Base-by-base conservation (phyloP, 2,113 vertebrate genomes). In the Papio anubis region DNA sequence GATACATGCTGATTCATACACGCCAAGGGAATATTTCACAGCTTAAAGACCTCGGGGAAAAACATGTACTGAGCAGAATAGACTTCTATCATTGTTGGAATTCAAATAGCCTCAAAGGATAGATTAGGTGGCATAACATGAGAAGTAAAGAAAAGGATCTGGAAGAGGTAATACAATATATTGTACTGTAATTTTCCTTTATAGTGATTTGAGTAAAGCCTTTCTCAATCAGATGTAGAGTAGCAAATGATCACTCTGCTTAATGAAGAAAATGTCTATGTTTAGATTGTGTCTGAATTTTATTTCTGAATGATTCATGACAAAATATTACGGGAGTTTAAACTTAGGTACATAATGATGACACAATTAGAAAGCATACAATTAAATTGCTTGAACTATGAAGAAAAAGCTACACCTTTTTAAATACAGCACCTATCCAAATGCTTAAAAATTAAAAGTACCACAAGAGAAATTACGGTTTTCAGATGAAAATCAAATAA, bases 311-410 rank as follows among this genome's bases (percentile, higher is more conserved):
- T 66, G 57, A 43, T 57, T 30, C 38, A 45, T 81, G 78, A 64
- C 32, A 96, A 90, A 91, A 73, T 94, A 91, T 95, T 91, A 64
- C 59, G 52, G 84, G 7, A 88, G 12, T 16, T 13, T n/a, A n/a
- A 93, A 84, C 9, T 57, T 88, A 79, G 3, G 14, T 1, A 79
- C 25, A 76, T 18, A 61, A 66, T 35, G 2, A 8, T 90, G 64
- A 83, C 25, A 94, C 5, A 83, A 32, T 84, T 52, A 48, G 16
- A 82, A 7, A 48, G 12, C 10, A 45, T 57, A 40, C 18, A 98
- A 32, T 75, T 68, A 80, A 93, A 73, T 61, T 14, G 2, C 83
- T 80, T 76, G 32, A 86, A 8, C 52, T 78, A 78, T 40, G 2
- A 85, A 48, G 8, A 66, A 93, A 68, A 72, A 68, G 76, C 21